These are phyloP conservation scores for Flexamia atlantica DNA, from an alignment of 2,888 invertebrate genomes.

Conservation along the genomic window DNA sequence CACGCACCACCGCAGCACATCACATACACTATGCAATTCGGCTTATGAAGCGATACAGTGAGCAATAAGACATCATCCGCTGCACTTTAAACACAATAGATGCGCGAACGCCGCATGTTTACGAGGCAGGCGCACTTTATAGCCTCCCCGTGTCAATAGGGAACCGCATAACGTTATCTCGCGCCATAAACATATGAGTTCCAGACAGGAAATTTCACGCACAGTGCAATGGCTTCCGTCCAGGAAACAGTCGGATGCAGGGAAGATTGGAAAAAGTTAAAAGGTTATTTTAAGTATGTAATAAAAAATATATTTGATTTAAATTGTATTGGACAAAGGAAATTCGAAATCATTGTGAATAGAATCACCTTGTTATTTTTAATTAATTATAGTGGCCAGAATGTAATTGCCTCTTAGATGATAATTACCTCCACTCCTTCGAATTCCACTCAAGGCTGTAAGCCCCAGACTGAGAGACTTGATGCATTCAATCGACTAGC, in stretches of 20 bases:
- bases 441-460: too few relatives aligned
- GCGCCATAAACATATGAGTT: neutral
- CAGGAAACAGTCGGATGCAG: neutral
- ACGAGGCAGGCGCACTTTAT: neutral
- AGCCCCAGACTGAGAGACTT: too few relatives aligned
- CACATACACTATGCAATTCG: neutral
- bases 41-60: neutral
- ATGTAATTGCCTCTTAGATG: too few relatives aligned
- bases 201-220: neutral
- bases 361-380: too few relatives aligned
- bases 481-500: too few relatives aligned
- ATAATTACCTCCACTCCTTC: too few relatives aligned
- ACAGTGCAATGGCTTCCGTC: neutral
- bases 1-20: neutral
- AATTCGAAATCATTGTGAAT: too few relatives aligned
- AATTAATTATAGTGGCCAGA: too few relatives aligned
- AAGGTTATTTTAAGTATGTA: too few relatives aligned
- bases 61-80: conserved; percentile 12
- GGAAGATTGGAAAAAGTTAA: too few relatives aligned
- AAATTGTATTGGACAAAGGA: too few relatives aligned
- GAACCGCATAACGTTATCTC: neutral
- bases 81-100: neutral
- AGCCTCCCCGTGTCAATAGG: conserved; percentile 2
- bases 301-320: too few relatives aligned
- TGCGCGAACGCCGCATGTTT: neutral